A percentile compares a stretch with the other conserved stretches of the same genome.
Evolutionary conservation across 2,888 invertebrate species (phyloP).

Genomic region (Cheilosia urbana): DNA sequence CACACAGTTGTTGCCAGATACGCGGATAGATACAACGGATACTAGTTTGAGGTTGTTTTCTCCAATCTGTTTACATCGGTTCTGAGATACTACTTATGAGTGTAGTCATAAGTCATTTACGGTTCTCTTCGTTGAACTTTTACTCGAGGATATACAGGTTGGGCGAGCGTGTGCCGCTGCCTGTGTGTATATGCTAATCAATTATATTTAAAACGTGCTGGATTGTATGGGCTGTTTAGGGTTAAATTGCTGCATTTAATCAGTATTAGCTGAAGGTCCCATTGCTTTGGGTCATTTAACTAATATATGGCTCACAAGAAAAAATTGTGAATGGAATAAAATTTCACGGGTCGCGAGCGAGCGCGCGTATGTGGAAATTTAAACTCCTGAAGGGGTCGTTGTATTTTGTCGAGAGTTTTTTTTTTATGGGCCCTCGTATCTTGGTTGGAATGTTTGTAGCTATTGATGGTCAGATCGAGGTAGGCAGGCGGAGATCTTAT

Average conservation of each 20-base stretch:
- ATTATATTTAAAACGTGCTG: slow-evolving; percentile 9
- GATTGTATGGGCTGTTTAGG: slow-evolving; percentile 1
- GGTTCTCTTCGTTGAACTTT: background rate
- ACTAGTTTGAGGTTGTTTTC: slow-evolving; percentile 40
- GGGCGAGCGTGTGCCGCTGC: slow-evolving; percentile 10
- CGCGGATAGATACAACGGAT: background rate
- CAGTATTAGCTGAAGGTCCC: background rate
- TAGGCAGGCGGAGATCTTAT: too few species aligned
- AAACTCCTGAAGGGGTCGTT: too few species aligned
- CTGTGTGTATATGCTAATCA: background rate
- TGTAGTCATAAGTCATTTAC: slow-evolving; percentile 17
- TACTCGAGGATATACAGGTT: background rate
- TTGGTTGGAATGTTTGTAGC: too few species aligned
- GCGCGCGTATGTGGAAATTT: too few species aligned
- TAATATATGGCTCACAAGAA: too few species aligned
- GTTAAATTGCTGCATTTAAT: background rate
- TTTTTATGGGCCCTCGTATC: too few species aligned
- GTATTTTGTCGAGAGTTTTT: too few species aligned
- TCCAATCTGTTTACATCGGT: background rate
- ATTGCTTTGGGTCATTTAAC: too few species aligned
- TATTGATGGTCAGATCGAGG: too few species aligned
- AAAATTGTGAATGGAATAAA: too few species aligned
- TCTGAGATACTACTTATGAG: slow-evolving; percentile 14
- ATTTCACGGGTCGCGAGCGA: too few species aligned
- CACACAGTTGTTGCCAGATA: slow-evolving; percentile 60